Evolutionary conservation across 2,888 invertebrate genomes (phyloP).

Genomic region (Torymus auratus): DNA sequence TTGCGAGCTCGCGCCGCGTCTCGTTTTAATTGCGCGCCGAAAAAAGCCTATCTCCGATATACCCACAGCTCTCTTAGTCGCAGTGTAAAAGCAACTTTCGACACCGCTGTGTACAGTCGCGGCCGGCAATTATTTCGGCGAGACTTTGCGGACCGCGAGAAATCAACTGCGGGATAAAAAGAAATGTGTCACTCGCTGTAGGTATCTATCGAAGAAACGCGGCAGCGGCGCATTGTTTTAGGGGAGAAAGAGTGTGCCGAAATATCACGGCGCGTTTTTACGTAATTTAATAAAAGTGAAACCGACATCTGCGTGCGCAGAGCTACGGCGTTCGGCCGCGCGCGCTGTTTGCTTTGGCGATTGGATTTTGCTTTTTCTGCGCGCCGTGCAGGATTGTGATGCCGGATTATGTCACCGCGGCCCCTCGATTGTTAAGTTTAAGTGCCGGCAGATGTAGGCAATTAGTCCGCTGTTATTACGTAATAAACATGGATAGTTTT

Average conservation of each 20-base stretch:
- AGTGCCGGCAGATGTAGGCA: no score
- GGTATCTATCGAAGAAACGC: background rate
- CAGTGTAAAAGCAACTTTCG: no score
- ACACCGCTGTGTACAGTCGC: background rate
- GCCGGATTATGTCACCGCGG: no score
- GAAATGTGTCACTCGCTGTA: slow-evolving; percentile 31
- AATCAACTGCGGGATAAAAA: slow-evolving; percentile 9
- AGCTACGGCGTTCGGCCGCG: background rate
- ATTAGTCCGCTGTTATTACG: no score
- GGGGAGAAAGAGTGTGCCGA: background rate
- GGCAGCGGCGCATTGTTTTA: background rate
- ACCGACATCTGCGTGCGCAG: background rate
- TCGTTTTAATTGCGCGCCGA: no score
- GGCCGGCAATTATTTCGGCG: slow-evolving; percentile 31
- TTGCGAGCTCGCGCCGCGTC: no score
- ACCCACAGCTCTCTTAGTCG: no score
- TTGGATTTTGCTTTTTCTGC: background rate
- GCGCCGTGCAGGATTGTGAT: background rate
- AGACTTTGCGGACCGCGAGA: slow-evolving; percentile 10
- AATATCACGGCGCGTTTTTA: slow-evolving; percentile 21
- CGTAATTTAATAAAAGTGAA: slow-evolving; percentile 39
- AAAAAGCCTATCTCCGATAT: no score
- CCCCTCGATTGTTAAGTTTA: no score
- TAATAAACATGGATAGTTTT: no score
- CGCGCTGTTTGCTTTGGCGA: slow-evolving; percentile 6